phyloP scores from a whole-genome alignment of 2,797 vertebrate species.

The Platyrinchus mystaceus region DNA sequence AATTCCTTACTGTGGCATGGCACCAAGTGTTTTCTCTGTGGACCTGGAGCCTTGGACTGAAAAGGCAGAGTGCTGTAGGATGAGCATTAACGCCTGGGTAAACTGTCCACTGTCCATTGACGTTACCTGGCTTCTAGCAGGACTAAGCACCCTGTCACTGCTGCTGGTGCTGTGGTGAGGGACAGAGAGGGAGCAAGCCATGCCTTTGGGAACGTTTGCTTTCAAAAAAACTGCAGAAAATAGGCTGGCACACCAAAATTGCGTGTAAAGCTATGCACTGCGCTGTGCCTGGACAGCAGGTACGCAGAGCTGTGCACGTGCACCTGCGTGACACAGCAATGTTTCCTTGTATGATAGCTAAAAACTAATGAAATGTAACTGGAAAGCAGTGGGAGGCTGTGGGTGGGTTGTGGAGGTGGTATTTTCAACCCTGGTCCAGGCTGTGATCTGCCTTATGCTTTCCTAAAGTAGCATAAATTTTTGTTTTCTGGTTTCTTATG shows the following conservation, averaged over 20 bases:
- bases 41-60: neutral
- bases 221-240: neutral
- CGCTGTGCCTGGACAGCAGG: rapidly evolving
- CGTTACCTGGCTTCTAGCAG: neutral
- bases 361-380: neutral
- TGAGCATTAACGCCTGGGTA: rapidly evolving
- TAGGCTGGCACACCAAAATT: rapidly evolving
- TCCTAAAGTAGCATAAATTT: neutral
- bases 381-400: neutral
- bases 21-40: neutral
- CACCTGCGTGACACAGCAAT: rapidly evolving
- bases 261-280: rapidly evolving
- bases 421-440: neutral
- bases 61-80: neutral
- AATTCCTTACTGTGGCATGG: neutral
- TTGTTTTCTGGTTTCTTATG: neutral
- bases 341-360: neutral
- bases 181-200: neutral
- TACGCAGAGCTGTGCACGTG: rapidly evolving
- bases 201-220: neutral
- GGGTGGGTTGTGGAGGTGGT: neutral
- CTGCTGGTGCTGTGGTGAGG: rapidly evolving
- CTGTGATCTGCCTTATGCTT: neutral
- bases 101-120: neutral
- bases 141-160: neutral